Evolutionary conservation across 2,113 vertebrate species (phyloP).

Genomic region (Cyanistes caeruleus): DNA sequence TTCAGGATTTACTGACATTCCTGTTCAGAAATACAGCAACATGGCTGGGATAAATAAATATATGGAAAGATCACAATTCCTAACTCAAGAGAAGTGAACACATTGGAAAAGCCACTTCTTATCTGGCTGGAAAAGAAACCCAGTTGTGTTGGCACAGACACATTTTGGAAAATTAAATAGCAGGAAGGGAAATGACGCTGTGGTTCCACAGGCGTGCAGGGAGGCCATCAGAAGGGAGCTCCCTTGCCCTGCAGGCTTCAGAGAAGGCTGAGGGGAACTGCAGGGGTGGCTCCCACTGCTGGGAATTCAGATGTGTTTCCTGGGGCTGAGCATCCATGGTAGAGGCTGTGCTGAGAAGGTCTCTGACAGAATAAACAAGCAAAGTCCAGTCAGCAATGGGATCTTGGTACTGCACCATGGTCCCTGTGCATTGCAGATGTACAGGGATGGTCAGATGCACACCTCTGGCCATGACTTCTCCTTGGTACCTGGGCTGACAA

Average conservation of each 20-base stretch:
- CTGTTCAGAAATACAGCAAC: neutral
- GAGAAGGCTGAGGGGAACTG: neutral
- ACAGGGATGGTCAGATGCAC: rapidly evolving
- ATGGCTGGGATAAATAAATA: neutral
- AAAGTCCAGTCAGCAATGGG: neutral
- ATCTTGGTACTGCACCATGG: neutral
- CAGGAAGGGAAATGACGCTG: rapidly evolving
- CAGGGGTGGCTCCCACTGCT: neutral
- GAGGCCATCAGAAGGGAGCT: neutral
- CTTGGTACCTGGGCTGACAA: neutral
- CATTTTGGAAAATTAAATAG: neutral
- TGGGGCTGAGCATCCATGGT: rapidly evolving
- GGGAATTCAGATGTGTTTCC: neutral
- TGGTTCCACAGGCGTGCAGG: neutral
- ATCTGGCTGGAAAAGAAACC: neutral
- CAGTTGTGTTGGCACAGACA: neutral
- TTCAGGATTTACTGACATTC: neutral
- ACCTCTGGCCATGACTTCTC: neutral
- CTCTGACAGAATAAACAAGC: neutral
- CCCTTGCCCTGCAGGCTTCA: neutral
- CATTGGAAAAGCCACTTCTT: neutral
- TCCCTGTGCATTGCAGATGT: neutral
- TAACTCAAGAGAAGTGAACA: neutral
- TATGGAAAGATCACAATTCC: neutral
- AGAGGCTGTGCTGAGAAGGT: neutral